Base-by-base conservation (phyloP, 2,797 vertebrate genomes). In the Rhadinocentrus ornatus region DNA sequence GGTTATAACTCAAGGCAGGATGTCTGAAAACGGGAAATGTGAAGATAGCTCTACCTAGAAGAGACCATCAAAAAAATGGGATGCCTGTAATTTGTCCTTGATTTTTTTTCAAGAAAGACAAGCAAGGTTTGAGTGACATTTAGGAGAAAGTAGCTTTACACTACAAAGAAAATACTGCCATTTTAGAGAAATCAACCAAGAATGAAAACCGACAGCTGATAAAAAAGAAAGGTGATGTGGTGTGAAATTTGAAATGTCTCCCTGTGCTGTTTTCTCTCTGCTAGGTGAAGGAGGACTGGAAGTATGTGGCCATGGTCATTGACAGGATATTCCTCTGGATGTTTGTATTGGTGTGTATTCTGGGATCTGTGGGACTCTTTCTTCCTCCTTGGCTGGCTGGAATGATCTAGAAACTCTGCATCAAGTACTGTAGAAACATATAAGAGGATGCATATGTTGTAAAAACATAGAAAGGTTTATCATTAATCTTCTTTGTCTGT, bases 311-410 rank as follows among this genome's bases (percentile, higher is more conserved):
- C 0, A 97, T 98, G 97, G 97, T 98, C 87, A 96, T 98, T 9
- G 97, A 98, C 91, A 94, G 97, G 71, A 97, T 98, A 86, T 98
- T 98, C 88, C 95, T 98, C 72, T 98, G 97, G 97, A 95, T 98
- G 94, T 98, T 98, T 88, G 90, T 98, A 80, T 88, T 97, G 0
- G 96, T 97, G 79, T 98, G 97, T 61, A 90, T 98, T 73, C 92
- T 98, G 91, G 97, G 97, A 67, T 97, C 97, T 0, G 94, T 96
- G 13, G 97, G 97, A 63, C 96, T 98, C 62, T 98, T 98, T 82
- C 95, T 98, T 55, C 97, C 97, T 0, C 96, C 97, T 0, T 98
- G 97, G 97, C 82, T 97, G 90, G 97, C 97, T 22, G 97, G 97
- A 85, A 98, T 97, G 97, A 97, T 98, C 87, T 98, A 96, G 77